Base-by-base conservation (phyloP, 2,113 vertebrate genomes). In the Chrysochloris asiatica region DNA sequence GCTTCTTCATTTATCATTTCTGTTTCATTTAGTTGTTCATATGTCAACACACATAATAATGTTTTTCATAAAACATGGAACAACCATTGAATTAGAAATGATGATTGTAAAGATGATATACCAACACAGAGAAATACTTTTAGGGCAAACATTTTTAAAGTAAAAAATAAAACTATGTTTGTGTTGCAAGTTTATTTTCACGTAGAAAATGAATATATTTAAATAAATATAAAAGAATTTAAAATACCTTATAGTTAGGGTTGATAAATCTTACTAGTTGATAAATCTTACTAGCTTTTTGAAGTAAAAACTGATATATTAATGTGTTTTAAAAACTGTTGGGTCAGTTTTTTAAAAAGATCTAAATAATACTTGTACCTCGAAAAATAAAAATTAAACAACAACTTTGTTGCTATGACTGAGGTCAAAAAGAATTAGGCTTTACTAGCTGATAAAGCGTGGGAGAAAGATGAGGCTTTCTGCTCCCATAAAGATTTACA, bases 21-120 rank as follows among this genome's bases (percentile, higher is more conserved):
- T 56, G 3, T 75, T 76, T 93, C 10, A 88, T 52, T 84, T 33
- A 83, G 47, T 90, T 80, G 3, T 80, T 83, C 33, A 41, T 83
- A 61, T 65, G 79, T 90, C 14, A 56, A 86, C 3, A 67, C 3
- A 72, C 7, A 85, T 75, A 86, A 87, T n/a, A 83, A n/a, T 80
- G 65, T 54, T 48, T 86, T 81, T 83, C 33, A 91, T 75, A 84
- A 89, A 93, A 83, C 86, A 0, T 73, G 91, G 73, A 94, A 73
- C 13, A 85, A 3, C 8, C 48, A 87, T 43, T n/a, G n/a, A n/a
- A n/a, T n/a, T 92, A 87, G 3, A 91, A 87, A 92, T 38, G 3
- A 47, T 86, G 4, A 10, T 36, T 92, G 45, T 81, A n/a, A 92
- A 83, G n/a, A 84, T 83, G 83, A 86, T n/a, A 56, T 26, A 16